phyloP scores from a whole-genome alignment of 2,888 invertebrate genomes.

The Chrysolina americana region DNA sequence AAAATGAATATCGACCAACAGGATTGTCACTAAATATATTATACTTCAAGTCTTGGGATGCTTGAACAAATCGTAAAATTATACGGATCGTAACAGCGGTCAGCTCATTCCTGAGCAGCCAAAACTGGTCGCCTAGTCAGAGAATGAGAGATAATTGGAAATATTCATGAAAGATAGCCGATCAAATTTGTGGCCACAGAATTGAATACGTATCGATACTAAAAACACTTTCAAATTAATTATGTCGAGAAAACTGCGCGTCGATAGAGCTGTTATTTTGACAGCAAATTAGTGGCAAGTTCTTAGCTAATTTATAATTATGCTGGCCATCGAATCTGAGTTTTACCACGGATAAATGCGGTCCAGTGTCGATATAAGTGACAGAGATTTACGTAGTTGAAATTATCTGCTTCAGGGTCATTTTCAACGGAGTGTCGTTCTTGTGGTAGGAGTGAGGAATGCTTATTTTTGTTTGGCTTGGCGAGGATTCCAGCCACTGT shows the following conservation, averaged over 20 bases:
- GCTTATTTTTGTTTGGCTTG: constrained; percentile 41
- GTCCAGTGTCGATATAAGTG: constrained; percentile 64
- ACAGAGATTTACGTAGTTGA: constrained; percentile 67
- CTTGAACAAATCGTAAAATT: constrained; percentile 34
- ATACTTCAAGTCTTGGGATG: constrained; percentile 23
- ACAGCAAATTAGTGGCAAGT: constrained; percentile 68
- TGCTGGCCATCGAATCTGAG: constrained; percentile 65
- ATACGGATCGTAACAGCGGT: constrained; percentile 31
- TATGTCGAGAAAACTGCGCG: constrained; percentile 52
- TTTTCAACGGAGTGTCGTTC: constrained; percentile 46
- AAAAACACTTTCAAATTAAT: constrained; percentile 57
- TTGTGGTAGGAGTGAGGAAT: constrained; percentile 39
- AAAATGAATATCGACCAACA: not conserved
- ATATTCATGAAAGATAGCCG: constrained; percentile 45
- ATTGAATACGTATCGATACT: constrained; percentile 43
- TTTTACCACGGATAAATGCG: constrained; percentile 66
- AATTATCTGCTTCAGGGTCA: constrained; percentile 49
- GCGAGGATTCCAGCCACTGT: constrained; percentile 58
- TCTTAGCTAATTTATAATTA: constrained; percentile 68
- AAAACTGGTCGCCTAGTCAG: constrained; percentile 59
- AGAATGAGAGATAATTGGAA: constrained; percentile 37
- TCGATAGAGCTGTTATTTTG: constrained; percentile 65
- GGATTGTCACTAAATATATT: not conserved
- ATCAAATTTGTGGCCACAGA: constrained; percentile 48
- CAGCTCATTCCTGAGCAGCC: constrained; percentile 25